These are phyloP conservation scores for Limnephilus rhombicus DNA, from an alignment of 2,888 invertebrate genomes.

Conservation along the genomic window DNA sequence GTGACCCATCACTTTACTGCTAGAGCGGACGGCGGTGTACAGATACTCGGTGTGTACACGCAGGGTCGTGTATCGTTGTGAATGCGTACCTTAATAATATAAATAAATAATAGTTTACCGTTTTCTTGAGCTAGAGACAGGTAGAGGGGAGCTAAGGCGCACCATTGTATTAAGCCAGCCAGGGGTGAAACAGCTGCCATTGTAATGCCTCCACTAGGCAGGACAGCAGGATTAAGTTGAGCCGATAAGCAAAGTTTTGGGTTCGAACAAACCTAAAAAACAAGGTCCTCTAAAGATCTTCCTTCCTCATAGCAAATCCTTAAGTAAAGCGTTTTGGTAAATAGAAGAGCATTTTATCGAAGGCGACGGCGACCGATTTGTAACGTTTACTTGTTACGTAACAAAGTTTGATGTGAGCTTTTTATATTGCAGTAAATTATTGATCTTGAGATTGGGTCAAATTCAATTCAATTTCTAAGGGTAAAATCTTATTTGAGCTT, in stretches of 20 bases:
- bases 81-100: background rate
- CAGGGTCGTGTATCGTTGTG: background rate
- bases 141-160: constrained; percentile 82
- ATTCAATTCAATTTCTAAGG: too few species aligned
- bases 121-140: constrained; percentile 68
- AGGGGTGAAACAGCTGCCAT: constrained; percentile 91
- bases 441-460: too few species aligned
- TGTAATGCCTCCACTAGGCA: constrained; percentile 88
- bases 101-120: constrained; percentile 52
- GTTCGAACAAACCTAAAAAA: constrained; percentile 79
- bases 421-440: too few species aligned
- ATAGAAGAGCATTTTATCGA: background rate
- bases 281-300: constrained; percentile 61
- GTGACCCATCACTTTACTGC: too few species aligned
- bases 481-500: too few species aligned
- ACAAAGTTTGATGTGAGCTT: too few species aligned
- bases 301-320: background rate
- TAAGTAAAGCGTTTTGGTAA: background rate
- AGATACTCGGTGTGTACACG: too few species aligned
- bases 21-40: too few species aligned
- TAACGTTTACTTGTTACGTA: too few species aligned
- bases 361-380: too few species aligned
- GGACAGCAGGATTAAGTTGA: constrained; percentile 80
- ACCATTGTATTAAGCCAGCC: constrained; percentile 89
- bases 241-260: constrained; percentile 84